Percentiles rank a stretch among this genome's conserved stretches.
Evolutionary conservation across 2,888 invertebrate species (phyloP).

Genomic region (Drosophila mulleri): DNA sequence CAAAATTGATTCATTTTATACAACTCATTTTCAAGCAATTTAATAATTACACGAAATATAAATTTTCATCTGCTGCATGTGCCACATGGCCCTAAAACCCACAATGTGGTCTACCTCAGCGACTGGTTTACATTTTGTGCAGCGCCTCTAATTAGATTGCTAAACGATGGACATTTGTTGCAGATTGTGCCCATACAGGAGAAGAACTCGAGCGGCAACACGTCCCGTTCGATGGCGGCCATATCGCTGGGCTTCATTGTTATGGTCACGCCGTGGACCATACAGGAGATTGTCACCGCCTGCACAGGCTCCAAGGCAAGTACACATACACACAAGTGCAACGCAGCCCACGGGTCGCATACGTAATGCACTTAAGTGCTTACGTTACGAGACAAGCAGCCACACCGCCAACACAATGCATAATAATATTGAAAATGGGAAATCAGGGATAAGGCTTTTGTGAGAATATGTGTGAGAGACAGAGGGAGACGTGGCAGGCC

Average conservation of each 20-base stretch:
- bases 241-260: conserved; percentile 96
- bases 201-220: conserved; percentile 89
- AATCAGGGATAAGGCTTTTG: too few relatives aligned
- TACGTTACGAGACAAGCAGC: conserved; percentile 2
- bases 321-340: conserved; percentile 17
- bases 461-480: too few relatives aligned
- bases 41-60: neutral
- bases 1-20: conserved; percentile 2
- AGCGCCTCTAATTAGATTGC: conserved; percentile 34
- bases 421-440: neutral
- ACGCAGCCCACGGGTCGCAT: conserved; percentile 42
- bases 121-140: neutral
- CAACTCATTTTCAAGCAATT: neutral
- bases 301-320: conserved; percentile 93
- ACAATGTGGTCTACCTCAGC: conserved; percentile 4
- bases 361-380: conserved; percentile 49
- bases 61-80: neutral
- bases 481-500: too few relatives aligned
- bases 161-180: conserved; percentile 31
- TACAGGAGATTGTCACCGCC: conserved; percentile 95
- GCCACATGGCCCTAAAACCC: conserved; percentile 1
- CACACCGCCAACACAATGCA: conserved; percentile 29
- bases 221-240: conserved; percentile 95
- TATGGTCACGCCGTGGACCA: conserved; percentile 95
- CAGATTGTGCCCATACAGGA: conserved; percentile 85